Evolutionary conservation across 2,113 vertebrate genomes (phyloP).

Genomic region (Reinhardtius hippoglossoides): DNA sequence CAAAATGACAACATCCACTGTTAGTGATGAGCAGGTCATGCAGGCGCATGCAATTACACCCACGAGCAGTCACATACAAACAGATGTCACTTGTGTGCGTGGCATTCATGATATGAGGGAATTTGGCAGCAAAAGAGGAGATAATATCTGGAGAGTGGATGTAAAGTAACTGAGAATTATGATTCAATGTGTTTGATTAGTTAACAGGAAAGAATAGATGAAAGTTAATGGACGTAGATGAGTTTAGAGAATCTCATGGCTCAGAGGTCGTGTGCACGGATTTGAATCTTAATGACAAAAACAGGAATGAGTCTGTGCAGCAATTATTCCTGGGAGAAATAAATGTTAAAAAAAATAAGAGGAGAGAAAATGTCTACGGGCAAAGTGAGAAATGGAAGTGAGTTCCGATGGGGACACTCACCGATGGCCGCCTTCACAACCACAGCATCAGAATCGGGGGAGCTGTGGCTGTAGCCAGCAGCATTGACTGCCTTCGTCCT

Average conservation of each 20-base stretch:
- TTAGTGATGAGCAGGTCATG: slow-evolving; percentile 33
- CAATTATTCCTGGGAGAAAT: slow-evolving; percentile 13
- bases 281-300: background rate
- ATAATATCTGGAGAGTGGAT: background rate
- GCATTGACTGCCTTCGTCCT: slow-evolving; percentile 96
- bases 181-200: background rate
- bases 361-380: background rate
- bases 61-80: background rate
- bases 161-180: background rate
- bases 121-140: too few species aligned
- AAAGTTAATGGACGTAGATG: slow-evolving; percentile 16
- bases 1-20: background rate
- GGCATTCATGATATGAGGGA: background rate
- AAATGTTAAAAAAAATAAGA: slow-evolving; percentile 27
- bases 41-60: slow-evolving; percentile 40
- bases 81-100: background rate
- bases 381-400: slow-evolving; percentile 16
- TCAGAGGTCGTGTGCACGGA: background rate
- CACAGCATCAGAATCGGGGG: slow-evolving; percentile 88
- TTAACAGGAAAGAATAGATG: slow-evolving; percentile 1
- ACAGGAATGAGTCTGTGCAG: background rate
- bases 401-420: slow-evolving; percentile 77
- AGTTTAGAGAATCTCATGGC: background rate
- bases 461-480: slow-evolving; percentile 93
- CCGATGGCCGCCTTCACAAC: slow-evolving; percentile 91